A percentile compares a stretch with the other conserved stretches of the same genome.
These are phyloP conservation scores for Prorops nasuta DNA, from an alignment of 1,140 invertebrate species.

Conservation along the genomic window DNA sequence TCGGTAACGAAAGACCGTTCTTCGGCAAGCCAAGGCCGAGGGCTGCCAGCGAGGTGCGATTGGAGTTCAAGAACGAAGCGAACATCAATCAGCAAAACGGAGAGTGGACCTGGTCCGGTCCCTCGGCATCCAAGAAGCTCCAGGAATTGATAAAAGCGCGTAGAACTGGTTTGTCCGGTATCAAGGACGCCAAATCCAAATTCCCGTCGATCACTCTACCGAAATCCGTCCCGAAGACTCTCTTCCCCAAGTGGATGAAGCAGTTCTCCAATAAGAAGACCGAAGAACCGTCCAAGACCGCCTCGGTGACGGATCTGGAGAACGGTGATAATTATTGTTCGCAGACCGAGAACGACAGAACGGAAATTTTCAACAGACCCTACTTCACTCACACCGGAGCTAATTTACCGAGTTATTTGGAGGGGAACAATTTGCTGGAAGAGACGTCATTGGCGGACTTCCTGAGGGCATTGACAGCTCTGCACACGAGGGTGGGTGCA, in stretches of 20 bases:
- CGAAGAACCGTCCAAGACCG: constrained; percentile 14
- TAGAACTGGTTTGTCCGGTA: constrained; percentile 16
- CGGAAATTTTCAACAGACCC: constrained; percentile 8
- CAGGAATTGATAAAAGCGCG: constrained; percentile 56
- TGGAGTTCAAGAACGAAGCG: constrained; percentile 43
- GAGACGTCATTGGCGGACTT: constrained; percentile 76
- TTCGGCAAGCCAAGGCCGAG: constrained; percentile 54
- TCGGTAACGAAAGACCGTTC: constrained; percentile 54
- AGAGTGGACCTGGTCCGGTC: constrained; percentile 70
- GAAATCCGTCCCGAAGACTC: constrained; percentile 34
- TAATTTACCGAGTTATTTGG: constrained; percentile 24
- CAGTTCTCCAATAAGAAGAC: constrained; percentile 41
- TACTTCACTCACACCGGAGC: constrained; percentile 43
- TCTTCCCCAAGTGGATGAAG: constrained; percentile 43
- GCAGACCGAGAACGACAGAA: background rate
- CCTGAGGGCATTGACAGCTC: constrained; percentile 65
- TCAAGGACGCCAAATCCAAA: constrained; percentile 39
- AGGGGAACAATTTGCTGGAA: constrained; percentile 65
- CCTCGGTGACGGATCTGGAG: constrained; percentile 28
- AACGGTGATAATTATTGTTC: constrained; percentile 8
- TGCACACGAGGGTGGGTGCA: constrained; percentile 54
- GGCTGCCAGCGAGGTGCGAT: constrained; percentile 53
- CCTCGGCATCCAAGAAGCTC: constrained; percentile 60
- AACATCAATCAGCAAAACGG: constrained; percentile 51
- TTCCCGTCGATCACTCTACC: constrained; percentile 41